Percentiles rank a stretch among this genome's conserved stretches.
phyloP scores from a whole-genome alignment of 2,113 vertebrate genomes.

The Amblyornis subalaris region DNA sequence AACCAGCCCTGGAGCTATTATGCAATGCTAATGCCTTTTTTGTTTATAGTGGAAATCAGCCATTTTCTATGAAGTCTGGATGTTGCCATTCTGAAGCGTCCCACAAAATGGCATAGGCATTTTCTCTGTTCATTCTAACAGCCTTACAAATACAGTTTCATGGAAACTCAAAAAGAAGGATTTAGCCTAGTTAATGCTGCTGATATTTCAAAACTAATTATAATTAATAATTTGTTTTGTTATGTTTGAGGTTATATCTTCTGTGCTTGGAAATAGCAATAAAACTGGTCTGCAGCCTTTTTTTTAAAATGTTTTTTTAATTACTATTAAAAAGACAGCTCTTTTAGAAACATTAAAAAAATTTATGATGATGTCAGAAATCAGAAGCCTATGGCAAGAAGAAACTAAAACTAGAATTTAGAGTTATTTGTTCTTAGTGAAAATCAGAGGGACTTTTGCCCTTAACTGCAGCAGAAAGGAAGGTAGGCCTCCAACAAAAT shows the following conservation, averaged over 20 bases:
- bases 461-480: neutral
- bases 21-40: slow-evolving; percentile 44
- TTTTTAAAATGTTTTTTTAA: neutral
- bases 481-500: neutral
- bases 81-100: neutral
- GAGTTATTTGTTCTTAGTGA: neutral
- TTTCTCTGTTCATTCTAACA: neutral
- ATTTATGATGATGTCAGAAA: neutral
- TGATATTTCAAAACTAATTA: neutral
- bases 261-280: neutral
- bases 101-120: neutral
- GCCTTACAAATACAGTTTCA: neutral
- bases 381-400: neutral
- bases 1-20: slow-evolving; percentile 49
- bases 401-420: neutral
- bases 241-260: neutral
- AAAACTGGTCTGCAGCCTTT: neutral
- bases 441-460: neutral
- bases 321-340: neutral
- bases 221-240: neutral
- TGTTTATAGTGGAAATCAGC: slow-evolving; percentile 33
- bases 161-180: neutral
- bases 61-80: slow-evolving; percentile 17
- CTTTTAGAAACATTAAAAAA: neutral
- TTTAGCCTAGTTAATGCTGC: neutral